Evolutionary conservation across 2,113 vertebrate genomes (phyloP), one percentile per base, ranked within the genome.

Genomic region (Acanthisitta chloris): DNA sequence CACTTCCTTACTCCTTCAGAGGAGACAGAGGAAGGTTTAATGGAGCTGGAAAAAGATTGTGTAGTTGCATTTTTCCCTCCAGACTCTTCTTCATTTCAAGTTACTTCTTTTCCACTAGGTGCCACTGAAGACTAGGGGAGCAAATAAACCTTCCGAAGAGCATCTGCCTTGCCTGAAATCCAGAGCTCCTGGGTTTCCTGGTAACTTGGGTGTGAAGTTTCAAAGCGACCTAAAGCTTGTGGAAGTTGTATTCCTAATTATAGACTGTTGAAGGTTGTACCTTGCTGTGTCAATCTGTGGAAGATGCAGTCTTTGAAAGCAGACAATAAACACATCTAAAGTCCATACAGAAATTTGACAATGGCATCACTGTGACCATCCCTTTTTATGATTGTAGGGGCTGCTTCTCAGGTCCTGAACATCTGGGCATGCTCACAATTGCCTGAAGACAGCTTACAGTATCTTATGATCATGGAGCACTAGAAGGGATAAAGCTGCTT

Each of bases 121-220:
- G 96, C 90, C 96, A 96, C 90, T 96, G 96, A 96, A 96, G 64
- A 59, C 90, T 96, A 90, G 95, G 88, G 93, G 92, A 97, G 94
- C 64, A 95, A 92, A 94, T 87, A 66, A 43, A 54, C 19, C 38
- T 66, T 58, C 38, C 25, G 52, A 89, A 45, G 64, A 86, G 9
- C 28, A 78, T 57, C 11, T 64, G 51, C 12, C 34, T 92, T 89
- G 61, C 36, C 59, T 67, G 64, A 90, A 90, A 86, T 54, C 38
- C 62, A 59, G 67, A 73, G n/a, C 28, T 92, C 42, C n/a, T 3
- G 3, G 23, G 20, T 87, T 67, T 71, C 21, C 61, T 58, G 24
- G 14, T 71, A 81, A 85, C 9, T 65, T 65, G 36, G 13, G 13
- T 55, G 6, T 86, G 20, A 5, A 17, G 7, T 88, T 95, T 82